A percentile compares a stretch with the other conserved stretches of the same genome.
phyloP scores from a whole-genome alignment of 2,797 vertebrate species.

The Gobio occitaniae region DNA sequence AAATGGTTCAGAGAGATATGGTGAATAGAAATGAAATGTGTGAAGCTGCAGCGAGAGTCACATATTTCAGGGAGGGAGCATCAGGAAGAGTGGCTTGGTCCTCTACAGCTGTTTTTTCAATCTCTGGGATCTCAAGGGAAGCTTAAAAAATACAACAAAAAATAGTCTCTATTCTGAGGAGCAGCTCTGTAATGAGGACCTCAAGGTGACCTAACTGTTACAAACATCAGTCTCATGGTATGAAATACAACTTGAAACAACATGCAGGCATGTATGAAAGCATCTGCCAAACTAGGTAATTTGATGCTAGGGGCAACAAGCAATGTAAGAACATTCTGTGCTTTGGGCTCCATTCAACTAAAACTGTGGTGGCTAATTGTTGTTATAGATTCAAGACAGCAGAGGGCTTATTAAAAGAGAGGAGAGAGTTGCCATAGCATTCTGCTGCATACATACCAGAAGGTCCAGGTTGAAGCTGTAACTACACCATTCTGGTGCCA shows the following conservation, averaged over 20 bases:
- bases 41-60: neutral
- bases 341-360: constrained; percentile 14
- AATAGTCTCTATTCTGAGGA: neutral
- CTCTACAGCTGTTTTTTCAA: neutral
- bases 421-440: neutral
- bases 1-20: constrained; percentile 1
- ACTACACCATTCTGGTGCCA: neutral
- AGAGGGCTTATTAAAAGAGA: constrained; percentile 30
- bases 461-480: neutral
- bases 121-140: neutral
- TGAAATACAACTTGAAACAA: neutral
- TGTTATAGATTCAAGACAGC: constrained; percentile 44
- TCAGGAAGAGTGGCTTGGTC: neutral
- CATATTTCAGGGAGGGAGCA: neutral
- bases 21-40: constrained; percentile 5
- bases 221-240: constrained; percentile 12
- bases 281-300: neutral
- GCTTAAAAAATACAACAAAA: neutral
- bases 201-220: neutral
- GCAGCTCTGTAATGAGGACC: neutral
- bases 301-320: neutral
- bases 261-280: neutral
- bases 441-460: neutral
- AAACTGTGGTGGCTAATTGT: constrained; percentile 35
- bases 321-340: constrained; percentile 4